Evolutionary conservation across 2,797 vertebrate genomes (phyloP), one percentile per base, ranked within the genome.

Genomic region (Sebastes wilsoni): DNA sequence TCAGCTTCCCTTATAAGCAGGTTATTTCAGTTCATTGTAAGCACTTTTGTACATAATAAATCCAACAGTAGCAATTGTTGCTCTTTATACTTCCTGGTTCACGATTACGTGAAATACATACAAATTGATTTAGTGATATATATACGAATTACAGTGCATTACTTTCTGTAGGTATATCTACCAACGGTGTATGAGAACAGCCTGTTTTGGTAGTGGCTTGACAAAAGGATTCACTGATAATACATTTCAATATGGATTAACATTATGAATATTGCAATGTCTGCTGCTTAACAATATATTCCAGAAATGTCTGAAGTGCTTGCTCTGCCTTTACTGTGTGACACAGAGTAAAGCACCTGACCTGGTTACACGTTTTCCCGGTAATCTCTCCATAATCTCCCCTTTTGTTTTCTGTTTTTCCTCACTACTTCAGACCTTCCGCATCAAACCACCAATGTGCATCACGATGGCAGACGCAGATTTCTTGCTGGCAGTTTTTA

Each of bases 381-480:
- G 14, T 22, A 54, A 60, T 36, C 28, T n/a, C 1, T 28, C 3
- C 10, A 55, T 66, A 32, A 72, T 79, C 8, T 18, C 20, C 5
- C n/a, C n/a, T 58, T 25, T 77, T 36, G 59, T 52, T 56, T 34
- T 77, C 8, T 28, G 0, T 72, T 38, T 64, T 73, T 78, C 22
- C 27, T 76, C 22, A 34, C 12, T 54, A 23, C 46, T 49, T 13
- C 87, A 99, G 97, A 97, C 94, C 3, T 97, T 99, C 76, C 95
- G 97, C 82, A 91, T 99, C 46, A 95, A 96, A 30, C 97, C 98
- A 2, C 96, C 97, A 0, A 96, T 99, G 97, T 98, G 98, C 88
- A 92, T 99, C 93, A 97, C 95, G 3, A 97, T 94, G 89, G 91
- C 95, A 11, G 97, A 99, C 0, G 97, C 77, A 0, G 90, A 97